Conservation (phyloP, 2,888 invertebrate species). For the Branchipolynoe longqiensis region DNA sequence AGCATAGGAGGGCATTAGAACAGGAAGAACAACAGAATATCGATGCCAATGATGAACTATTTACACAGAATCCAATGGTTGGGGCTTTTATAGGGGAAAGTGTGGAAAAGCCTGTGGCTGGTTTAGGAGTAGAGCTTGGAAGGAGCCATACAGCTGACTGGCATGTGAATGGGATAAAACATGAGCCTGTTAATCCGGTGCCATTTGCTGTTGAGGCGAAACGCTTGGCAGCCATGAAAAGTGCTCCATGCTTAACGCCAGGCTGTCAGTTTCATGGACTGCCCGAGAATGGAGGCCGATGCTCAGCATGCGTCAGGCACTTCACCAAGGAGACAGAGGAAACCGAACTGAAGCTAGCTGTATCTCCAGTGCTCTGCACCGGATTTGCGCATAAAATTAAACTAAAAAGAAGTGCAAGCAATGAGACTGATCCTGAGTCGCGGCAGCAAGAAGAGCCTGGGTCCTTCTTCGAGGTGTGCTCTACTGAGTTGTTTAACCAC, state of each 20-base stretch:
- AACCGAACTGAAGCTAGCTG: not conserved
- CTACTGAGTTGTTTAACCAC: not conserved
- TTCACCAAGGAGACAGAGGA: conserved; percentile 14
- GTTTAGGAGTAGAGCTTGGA: too few relatives aligned
- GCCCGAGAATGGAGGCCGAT: conserved; percentile 8
- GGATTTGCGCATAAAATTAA: not conserved
- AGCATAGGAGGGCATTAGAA: not conserved
- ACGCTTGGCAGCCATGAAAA: not conserved
- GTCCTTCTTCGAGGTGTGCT: not conserved
- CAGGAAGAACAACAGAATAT: not conserved
- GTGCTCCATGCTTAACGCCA: not conserved
- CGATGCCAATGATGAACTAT: too few relatives aligned
- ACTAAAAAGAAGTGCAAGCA: not conserved
- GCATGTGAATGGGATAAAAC: too few relatives aligned
- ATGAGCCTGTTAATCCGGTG: too few relatives aligned
- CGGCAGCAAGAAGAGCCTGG: conserved; percentile 20
- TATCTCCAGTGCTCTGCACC: not conserved
- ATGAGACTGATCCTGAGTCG: not conserved
- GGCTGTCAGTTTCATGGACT: conserved; percentile 53
- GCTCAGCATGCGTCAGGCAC: conserved; percentile 36
- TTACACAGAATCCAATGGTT: too few relatives aligned
- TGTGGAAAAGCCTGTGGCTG: not conserved
- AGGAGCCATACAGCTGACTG: too few relatives aligned
- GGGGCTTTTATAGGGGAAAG: not conserved
- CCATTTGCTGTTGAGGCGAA: conserved; percentile 2